phyloP scores from a whole-genome alignment of 2,797 vertebrate species.

The Urophycis tenuis region DNA sequence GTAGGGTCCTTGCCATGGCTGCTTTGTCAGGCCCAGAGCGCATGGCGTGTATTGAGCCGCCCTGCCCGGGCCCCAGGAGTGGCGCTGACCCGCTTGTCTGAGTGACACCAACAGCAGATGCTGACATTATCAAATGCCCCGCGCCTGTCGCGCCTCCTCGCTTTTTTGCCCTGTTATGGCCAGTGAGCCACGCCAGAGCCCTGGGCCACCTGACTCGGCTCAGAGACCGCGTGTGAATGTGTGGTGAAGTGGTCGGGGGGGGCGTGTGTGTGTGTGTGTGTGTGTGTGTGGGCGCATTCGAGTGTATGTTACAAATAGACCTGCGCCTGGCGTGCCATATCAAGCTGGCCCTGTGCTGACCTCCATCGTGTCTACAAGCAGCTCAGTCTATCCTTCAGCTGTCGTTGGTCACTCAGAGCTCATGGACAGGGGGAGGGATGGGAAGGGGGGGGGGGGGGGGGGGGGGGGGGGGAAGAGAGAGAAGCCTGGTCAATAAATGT shows the following conservation, averaged over 20 bases:
- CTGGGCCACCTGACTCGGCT: constrained; percentile 66
- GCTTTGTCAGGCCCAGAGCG: constrained; percentile 5
- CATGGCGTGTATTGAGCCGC: constrained; percentile 43
- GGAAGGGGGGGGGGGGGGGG: constrained; percentile 35
- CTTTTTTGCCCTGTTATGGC: constrained; percentile 98
- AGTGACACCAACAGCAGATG: constrained; percentile 97
- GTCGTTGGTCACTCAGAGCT: constrained; percentile 44
- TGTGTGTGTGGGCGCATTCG: constrained; percentile 45
- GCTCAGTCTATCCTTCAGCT: constrained; percentile 58
- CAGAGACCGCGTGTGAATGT: constrained; percentile 50
- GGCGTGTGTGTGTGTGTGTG: background rate
- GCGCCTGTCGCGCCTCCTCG: constrained; percentile 68
- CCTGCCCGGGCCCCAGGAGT: constrained; percentile 54
- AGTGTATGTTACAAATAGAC: constrained; percentile 85
- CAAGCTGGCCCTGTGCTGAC: constrained; percentile 74
- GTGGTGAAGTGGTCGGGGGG: constrained; percentile 1
- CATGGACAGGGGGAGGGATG: constrained; percentile 30
- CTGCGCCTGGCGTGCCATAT: constrained; percentile 75
- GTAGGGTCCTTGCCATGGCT: background rate
- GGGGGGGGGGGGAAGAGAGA: constrained; percentile 35
- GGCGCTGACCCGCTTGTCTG: constrained; percentile 58
- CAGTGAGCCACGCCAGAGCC: constrained; percentile 79
- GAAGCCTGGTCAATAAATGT: constrained; percentile 41
- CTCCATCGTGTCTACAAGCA: constrained; percentile 57
- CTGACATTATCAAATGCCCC: constrained; percentile 99